Base-by-base conservation (phyloP, 2,113 vertebrate species). In the Xenopus borealis region DNA sequence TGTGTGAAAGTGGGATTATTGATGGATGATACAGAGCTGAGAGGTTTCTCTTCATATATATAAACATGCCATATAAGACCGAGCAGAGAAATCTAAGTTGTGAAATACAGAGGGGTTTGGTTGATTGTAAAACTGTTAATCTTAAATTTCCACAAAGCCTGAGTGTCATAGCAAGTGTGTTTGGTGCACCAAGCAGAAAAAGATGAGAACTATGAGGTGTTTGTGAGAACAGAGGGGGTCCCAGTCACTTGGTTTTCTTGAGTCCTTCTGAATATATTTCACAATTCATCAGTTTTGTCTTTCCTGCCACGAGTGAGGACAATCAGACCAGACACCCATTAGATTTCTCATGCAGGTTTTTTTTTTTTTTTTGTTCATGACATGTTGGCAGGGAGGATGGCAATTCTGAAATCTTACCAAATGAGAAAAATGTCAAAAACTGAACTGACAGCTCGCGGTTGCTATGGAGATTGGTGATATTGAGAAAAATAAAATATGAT, bases 241-340 rank as follows among this genome's bases (percentile, higher is more conserved):
- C 79, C 84, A 94, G 93, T 93, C 93, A 95, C 94, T 93, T 93
- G 92, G 94, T 96, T 97, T 93, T 93, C 95, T 95, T 93, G 94
- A 96, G 96, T 96, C 95, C 93, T 92, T 97, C 96, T 95, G 94
- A 98, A 97, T 98, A 96, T 92, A 98, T 99, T 97, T 97, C 95
- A 98, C 97, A 98, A 98, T 97, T 98, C 97, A 98, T 98, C 95
- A 96, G 95, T 95, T 98, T 98, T 97, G 95, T 99, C 97, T 99
- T 94, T 90, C 89, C 94, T 96, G 95, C 95, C 94, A 96, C 88
- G 91, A 94, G 94, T 96, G 96, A 98, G 95, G 96, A 97, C 95
- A 96, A 96, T 98, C 97, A 97, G 95, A 96, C 94, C 95, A 98
- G 96, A 98, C 96, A 95, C 94, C 94, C 96, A 98, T 99, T 98